Base-by-base conservation (phyloP, 2,113 vertebrate species). In the Tetrax tetrax region DNA sequence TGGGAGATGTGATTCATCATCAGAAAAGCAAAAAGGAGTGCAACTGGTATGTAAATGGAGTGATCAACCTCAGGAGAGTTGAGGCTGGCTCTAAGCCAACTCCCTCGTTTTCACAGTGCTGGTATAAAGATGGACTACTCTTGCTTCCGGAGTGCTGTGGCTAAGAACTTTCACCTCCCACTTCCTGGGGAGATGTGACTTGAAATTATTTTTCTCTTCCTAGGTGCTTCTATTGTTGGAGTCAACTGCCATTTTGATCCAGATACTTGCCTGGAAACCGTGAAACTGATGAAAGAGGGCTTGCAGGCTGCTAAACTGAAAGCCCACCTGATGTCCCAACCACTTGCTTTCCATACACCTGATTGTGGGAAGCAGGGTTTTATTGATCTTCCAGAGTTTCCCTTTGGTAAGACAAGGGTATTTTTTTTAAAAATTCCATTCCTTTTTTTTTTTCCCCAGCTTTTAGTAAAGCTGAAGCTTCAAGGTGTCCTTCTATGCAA, bases 161-260 rank as follows among this genome's bases (percentile, higher is more conserved):
- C 35, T 74, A 27, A 64, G 33, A 74, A 70, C 12, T 47, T 93
- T 48, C 25, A 43, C 9, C 5, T 77, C 22, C 15, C 8, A 7
- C 16, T 90, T 90, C 47, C 50, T 61, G 12, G 3, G 14, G 15
- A 75, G 3, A 13, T 50, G 29, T 88, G 38, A 82, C 45, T 38
- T 93, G 47, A 61, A 33, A 11, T 51, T 81, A 38, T 66, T 71
- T 81, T 95, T n/a, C 27, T 89, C 35, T 29, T 94, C 28, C 11
- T 95, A 99, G 99, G 99, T 63, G 99, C 99, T 50, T 97, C 99
- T 57, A 98, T 99, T 59, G 96, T 99, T 38, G 99, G 99, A 9
- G 96, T 99, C 54, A 99, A 99, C 98, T 99, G 99, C 96, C 99
- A 99, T 97, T 99, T 99, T 95, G 99, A 99, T 97, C 98, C 99